Percentiles rank a stretch among this genome's conserved stretches.
Conservation (phyloP, 2,797 vertebrate species). For the Psittacula echo region DNA sequence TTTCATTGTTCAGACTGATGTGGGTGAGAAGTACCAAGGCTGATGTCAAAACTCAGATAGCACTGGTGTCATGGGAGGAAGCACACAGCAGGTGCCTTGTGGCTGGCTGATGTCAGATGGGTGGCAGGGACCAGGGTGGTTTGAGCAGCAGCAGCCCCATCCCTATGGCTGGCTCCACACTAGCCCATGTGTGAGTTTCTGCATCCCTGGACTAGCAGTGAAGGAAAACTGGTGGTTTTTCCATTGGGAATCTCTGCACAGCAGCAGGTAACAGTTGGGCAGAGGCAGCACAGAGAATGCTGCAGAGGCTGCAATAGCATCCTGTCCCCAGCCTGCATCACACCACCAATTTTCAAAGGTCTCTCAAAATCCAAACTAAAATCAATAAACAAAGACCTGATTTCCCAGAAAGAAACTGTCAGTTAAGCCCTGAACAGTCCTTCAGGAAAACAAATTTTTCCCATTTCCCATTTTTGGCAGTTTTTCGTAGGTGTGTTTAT, state of each 20-base stretch:
- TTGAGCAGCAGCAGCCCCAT: not conserved
- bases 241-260: not conserved
- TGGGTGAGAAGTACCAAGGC: not conserved
- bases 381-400: not conserved
- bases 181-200: not conserved
- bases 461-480: not conserved
- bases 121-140: rapidly evolving
- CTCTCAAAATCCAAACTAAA: slow-evolving; percentile 1
- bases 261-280: not conserved
- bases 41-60: not conserved
- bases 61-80: not conserved
- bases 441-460: not conserved
- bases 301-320: not conserved
- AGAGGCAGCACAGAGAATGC: not conserved
- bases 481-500: not conserved
- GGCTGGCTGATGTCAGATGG: not conserved
- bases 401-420: not conserved
- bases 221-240: not conserved
- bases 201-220: not conserved
- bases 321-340: not conserved
- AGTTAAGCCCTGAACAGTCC: not conserved
- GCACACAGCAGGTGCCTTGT: not conserved
- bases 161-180: not conserved
- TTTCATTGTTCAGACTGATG: not conserved
- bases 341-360: rapidly evolving